These are phyloP conservation scores for Spongilla lacustris DNA, from an alignment of 37 sponge, comb jelly and placozoan species.

Conservation along the genomic window DNA sequence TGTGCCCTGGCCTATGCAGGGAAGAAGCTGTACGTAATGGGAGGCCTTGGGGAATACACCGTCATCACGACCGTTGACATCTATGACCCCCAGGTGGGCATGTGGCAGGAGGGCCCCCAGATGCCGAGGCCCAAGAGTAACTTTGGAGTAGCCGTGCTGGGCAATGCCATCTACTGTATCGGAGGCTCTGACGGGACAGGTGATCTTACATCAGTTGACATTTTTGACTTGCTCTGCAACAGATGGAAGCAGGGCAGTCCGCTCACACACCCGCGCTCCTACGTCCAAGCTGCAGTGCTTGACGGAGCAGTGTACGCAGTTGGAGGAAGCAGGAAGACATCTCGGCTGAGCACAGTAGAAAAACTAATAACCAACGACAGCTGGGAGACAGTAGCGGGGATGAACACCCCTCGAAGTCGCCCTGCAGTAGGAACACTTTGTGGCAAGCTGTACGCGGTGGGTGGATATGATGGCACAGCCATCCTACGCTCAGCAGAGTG, in stretches of 20 bases:
- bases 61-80: slow-evolving; percentile 23
- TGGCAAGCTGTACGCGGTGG: slow-evolving; percentile 40
- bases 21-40: slow-evolving; percentile 34
- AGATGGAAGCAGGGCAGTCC: slow-evolving; percentile 30
- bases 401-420: slow-evolving; percentile 42
- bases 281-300: slow-evolving; percentile 33
- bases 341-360: slow-evolving; percentile 25
- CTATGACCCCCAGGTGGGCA: background rate
- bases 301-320: slow-evolving; percentile 33
- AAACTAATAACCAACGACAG: background rate
- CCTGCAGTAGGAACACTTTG: slow-evolving; percentile 32
- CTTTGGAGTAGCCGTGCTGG: slow-evolving; percentile 19
- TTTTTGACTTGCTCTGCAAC: slow-evolving; percentile 2
- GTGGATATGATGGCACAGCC: slow-evolving; percentile 32
- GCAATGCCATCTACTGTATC: slow-evolving; percentile 17
- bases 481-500: slow-evolving; percentile 35
- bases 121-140: slow-evolving; percentile 27
- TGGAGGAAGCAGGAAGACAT: slow-evolving; percentile 17
- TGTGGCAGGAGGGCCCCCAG: slow-evolving; percentile 32
- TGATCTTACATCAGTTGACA: slow-evolving; percentile 19
- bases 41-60: slow-evolving; percentile 22
- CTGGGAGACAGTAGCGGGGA: slow-evolving; percentile 22
- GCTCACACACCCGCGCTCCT: slow-evolving; percentile 23
- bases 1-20: slow-evolving; percentile 6
- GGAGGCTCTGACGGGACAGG: slow-evolving; percentile 18